phyloP scores from a whole-genome alignment of 2,888 invertebrate genomes.

The Agrochola circellaris region DNA sequence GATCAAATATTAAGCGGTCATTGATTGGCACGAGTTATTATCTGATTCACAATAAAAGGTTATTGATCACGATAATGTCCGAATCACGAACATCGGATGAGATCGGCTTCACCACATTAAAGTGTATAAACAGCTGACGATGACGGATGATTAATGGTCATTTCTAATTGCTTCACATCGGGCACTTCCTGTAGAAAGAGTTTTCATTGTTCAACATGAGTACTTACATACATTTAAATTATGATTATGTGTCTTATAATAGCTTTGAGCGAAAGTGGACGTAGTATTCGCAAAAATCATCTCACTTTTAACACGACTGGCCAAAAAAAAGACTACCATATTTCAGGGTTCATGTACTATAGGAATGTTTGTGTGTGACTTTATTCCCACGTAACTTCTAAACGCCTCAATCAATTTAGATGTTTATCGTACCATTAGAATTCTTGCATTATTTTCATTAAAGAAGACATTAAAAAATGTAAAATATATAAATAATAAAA shows the following conservation, averaged over 20 bases:
- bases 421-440: background rate
- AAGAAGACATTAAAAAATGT: background rate
- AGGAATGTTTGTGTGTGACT: background rate
- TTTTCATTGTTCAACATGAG: slow-evolving; percentile 52
- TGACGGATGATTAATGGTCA: slow-evolving; percentile 71
- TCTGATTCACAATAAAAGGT: slow-evolving; percentile 53
- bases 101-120: slow-evolving; percentile 53
- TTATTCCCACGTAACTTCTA: background rate
- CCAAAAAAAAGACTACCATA: background rate
- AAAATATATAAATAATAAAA: background rate
- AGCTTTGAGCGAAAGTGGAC: slow-evolving; percentile 58
- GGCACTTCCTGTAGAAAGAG: slow-evolving; percentile 75
- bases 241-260: slow-evolving; percentile 47
- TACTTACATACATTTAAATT: slow-evolving; percentile 49
- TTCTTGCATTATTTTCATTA: background rate
- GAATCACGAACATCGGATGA: slow-evolving; percentile 44
- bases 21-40: slow-evolving; percentile 61
- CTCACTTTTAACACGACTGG: slow-evolving; percentile 24
- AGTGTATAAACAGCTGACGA: slow-evolving; percentile 52
- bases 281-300: slow-evolving; percentile 33
- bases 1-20: slow-evolving; percentile 55
- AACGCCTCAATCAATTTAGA: background rate
- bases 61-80: slow-evolving; percentile 61
- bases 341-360: background rate
- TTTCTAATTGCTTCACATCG: slow-evolving; percentile 69